Conservation (phyloP, 2,113 vertebrate species). For the Cisticola juncidis region DNA sequence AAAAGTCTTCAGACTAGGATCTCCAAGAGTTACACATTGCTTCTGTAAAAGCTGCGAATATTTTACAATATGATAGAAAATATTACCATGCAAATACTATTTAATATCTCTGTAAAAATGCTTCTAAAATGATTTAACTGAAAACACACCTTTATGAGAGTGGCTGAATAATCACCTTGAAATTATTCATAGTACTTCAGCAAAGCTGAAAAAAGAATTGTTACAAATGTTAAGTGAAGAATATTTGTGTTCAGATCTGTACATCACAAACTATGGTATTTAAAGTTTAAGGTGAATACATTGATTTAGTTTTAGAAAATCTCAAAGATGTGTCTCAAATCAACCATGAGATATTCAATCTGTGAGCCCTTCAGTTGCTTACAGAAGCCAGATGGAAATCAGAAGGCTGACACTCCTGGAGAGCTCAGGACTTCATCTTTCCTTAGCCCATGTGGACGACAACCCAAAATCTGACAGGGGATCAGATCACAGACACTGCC, state of each 20-base stretch:
- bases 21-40: background rate
- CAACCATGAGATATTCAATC: accelerated
- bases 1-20: background rate
- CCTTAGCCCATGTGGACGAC: background rate
- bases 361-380: background rate
- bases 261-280: accelerated
- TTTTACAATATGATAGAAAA: background rate
- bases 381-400: background rate
- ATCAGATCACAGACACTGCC: background rate
- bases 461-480: background rate
- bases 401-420: background rate
- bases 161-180: background rate
- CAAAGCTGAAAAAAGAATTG: background rate
- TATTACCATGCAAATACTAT: background rate
- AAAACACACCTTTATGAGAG: background rate
- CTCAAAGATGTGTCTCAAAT: background rate
- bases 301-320: background rate
- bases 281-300: background rate
- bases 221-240: background rate
- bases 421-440: background rate
- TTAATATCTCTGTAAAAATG: background rate
- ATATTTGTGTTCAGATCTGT: background rate
- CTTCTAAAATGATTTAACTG: background rate
- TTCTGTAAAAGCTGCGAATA: background rate
- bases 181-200: background rate